These are phyloP conservation scores for Aythya baeri DNA, from an alignment of 2,113 vertebrate genomes.

Conservation along the genomic window DNA sequence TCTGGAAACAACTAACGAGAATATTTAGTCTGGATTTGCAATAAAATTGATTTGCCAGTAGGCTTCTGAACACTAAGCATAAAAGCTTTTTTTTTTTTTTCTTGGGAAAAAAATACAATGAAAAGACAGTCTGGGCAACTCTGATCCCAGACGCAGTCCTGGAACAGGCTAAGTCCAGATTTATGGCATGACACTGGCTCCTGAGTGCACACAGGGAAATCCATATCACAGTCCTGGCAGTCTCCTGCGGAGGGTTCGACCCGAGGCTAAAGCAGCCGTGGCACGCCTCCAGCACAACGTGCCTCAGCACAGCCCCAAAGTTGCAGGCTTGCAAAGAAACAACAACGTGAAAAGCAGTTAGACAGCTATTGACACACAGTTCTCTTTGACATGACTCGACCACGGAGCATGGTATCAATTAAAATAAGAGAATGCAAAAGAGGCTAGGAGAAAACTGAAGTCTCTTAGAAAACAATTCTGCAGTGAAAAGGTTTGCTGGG, in stretches of 20 bases:
- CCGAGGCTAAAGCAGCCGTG: slow-evolving; percentile 42
- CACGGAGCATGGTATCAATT: background rate
- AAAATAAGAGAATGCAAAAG: background rate
- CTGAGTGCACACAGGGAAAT: background rate
- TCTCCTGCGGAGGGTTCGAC: background rate
- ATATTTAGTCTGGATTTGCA: background rate
- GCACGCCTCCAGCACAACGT: slow-evolving; percentile 32
- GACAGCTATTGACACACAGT: background rate
- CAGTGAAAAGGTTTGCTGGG: background rate
- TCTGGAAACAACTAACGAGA: background rate
- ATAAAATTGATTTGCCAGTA: background rate
- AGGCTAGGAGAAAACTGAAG: background rate
- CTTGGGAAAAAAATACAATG: background rate
- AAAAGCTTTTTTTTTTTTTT: background rate
- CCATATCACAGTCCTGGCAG: background rate
- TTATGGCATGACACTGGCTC: background rate
- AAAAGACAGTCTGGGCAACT: background rate
- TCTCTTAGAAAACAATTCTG: background rate
- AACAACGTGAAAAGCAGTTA: background rate
- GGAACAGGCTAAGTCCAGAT: background rate
- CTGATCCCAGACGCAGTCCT: background rate
- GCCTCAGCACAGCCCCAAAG: background rate
- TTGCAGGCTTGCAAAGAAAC: slow-evolving; percentile 4
- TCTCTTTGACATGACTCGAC: background rate
- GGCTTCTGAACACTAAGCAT: background rate